Evolutionary conservation across 1,140 invertebrate genomes (phyloP).

Genomic region (Trachymyrmex septentrionalis): DNA sequence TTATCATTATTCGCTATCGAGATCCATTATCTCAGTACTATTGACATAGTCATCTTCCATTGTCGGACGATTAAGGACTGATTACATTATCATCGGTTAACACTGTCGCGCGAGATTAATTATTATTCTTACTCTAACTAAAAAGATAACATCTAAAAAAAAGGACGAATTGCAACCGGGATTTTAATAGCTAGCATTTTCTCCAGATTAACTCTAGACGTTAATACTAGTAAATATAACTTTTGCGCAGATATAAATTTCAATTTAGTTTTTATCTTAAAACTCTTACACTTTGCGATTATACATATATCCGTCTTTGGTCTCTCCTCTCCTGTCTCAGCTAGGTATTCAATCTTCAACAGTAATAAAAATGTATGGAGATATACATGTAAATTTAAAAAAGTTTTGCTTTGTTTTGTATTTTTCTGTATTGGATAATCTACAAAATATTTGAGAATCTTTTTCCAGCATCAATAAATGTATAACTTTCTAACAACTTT

Average conservation of each 20-base stretch:
- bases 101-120: conserved; percentile 14
- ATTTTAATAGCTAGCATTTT: conserved; percentile 5
- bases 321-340: conserved; percentile 19
- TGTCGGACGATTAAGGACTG: conserved; percentile 5
- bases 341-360: conserved; percentile 12
- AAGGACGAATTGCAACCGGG: conserved; percentile 25
- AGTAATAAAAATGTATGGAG: conserved; percentile 27
- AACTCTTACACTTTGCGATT: conserved; percentile 4
- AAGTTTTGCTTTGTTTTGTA: not conserved
- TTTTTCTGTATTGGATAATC: not conserved
- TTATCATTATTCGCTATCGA: conserved; percentile 2
- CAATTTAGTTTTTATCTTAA: conserved; percentile 4
- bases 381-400: conserved; percentile 20
- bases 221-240: conserved; percentile 39
- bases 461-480: conserved; percentile 2
- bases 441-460: not conserved
- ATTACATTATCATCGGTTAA: conserved; percentile 21
- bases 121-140: conserved; percentile 38
- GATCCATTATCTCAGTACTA: conserved; percentile 4
- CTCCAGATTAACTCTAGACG: conserved; percentile 23
- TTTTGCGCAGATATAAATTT: conserved; percentile 23
- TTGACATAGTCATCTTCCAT: not conserved
- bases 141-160: conserved; percentile 20
- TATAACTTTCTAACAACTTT: conserved; percentile 2
- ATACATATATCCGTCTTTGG: conserved; percentile 53